Percentiles rank a stretch among this genome's conserved stretches.
phyloP scores from a whole-genome alignment of 2,888 invertebrate genomes.

The Sinodicranocentrus sp. region DNA sequence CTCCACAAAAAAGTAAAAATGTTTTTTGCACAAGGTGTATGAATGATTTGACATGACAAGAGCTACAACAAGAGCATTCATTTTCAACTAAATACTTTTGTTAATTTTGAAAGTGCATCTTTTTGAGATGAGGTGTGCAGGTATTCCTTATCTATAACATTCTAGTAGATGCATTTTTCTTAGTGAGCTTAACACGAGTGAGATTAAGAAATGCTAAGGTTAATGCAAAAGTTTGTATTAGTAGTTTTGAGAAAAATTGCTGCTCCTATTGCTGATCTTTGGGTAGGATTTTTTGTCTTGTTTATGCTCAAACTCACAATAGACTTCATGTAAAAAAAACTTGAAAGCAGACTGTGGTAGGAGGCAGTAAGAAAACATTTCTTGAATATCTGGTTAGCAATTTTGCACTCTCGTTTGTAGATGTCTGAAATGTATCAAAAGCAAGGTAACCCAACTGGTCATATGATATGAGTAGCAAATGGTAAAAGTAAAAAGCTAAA shows the following conservation, averaged over 20 bases:
- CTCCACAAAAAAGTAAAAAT: neutral
- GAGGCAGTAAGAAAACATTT: neutral
- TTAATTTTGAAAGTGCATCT: conserved; percentile 35
- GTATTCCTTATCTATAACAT: too few relatives aligned
- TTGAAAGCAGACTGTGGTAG: neutral
- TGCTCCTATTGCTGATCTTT: neutral
- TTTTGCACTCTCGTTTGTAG: neutral
- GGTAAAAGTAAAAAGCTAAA: too few relatives aligned
- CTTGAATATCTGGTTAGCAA: conserved; percentile 7
- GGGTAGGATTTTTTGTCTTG: neutral
- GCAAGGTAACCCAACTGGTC: neutral
- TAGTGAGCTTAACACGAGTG: neutral
- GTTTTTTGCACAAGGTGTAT: neutral
- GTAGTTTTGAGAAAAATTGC: neutral
- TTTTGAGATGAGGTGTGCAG: neutral
- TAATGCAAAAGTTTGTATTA: neutral
- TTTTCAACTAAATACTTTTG: conserved; percentile 2
- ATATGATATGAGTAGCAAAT: neutral
- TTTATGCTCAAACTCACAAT: neutral
- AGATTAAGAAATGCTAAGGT: neutral
- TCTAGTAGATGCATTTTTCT: neutral
- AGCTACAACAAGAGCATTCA: neutral
- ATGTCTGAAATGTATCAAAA: neutral
- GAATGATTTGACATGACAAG: conserved; percentile 28
- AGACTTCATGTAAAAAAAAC: neutral